A percentile compares a stretch with the other conserved stretches of the same genome.
These are phyloP conservation scores for Cataglyphis livida DNA, from an alignment of 2,888 invertebrate genomes.

Conservation along the genomic window DNA sequence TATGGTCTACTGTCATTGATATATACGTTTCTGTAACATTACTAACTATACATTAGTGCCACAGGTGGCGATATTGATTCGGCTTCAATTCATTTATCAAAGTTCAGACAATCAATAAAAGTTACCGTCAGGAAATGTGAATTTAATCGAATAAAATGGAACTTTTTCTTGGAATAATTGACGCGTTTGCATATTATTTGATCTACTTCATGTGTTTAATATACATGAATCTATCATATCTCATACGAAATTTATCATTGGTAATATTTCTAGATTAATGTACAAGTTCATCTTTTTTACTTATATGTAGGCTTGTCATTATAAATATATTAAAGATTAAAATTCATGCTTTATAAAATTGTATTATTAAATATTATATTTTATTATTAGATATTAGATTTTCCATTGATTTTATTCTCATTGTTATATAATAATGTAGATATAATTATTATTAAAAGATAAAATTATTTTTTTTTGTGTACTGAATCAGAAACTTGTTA, in stretches of 20 bases:
- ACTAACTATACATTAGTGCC: conserved; percentile 70
- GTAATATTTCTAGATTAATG: background rate
- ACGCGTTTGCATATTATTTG: conserved; percentile 4
- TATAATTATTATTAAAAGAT: background rate
- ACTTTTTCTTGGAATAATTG: conserved; percentile 34
- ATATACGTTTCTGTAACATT: conserved; percentile 67
- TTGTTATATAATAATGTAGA: background rate
- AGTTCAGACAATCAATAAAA: conserved; percentile 63
- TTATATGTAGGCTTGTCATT: background rate
- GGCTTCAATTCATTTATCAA: conserved; percentile 61
- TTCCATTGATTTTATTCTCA: background rate
- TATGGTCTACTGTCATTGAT: conserved; percentile 51
- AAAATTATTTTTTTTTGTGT: conserved; percentile 3
- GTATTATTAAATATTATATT: background rate
- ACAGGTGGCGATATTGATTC: conserved; percentile 72
- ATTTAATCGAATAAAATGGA: conserved; percentile 47
- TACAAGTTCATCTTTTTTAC: background rate
- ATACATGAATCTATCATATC: background rate
- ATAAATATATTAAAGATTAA: background rate
- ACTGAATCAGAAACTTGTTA: conserved; percentile 7
- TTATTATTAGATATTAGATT: background rate
- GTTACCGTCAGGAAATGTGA: conserved; percentile 37
- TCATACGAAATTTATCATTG: conserved; percentile 5
- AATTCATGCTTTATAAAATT: background rate
- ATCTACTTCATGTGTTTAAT: conserved; percentile 10